Evolutionary conservation across 2,113 vertebrate genomes (phyloP), one percentile per base, ranked within the genome.

Genomic region (Rhineura floridana): DNA sequence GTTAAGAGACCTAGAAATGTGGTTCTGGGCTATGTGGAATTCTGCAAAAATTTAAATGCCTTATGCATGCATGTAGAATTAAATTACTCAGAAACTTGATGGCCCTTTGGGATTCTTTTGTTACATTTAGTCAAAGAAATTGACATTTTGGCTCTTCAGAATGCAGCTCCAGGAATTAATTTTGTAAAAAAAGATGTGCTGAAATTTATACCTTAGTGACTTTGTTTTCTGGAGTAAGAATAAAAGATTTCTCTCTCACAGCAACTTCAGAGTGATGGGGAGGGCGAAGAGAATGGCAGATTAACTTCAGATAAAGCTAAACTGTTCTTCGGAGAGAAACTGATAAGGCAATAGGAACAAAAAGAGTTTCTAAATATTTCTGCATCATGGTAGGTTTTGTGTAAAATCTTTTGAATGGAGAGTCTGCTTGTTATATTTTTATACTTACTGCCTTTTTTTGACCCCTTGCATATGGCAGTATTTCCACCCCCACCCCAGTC

Each of bases 121-220:
- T 42, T 50, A 13, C 23, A 84, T 39, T 42, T 33, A 73, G 46
- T 10, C 8, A n/a, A 67, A 76, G 84, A 23, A 6, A 36, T 77
- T 36, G 25, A 5, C 30, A 36, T 86, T 46, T 63, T 46, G 42
- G 15, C 3, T 69, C 39, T 89, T 52, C n/a, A 6, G 80, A 79
- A 44, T 70, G 17, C 50, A 79, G 33, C 23, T 33, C 52, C 19
- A n/a, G 62, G 78, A 78, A 72, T 81, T 42, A 33, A 55, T 72
- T 73, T 39, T 15, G 13, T 52, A 33, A 15, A 8, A 44, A 67
- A 73, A 33, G n/a, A 72, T 21, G 23, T 78, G 8, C 69, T 91
- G 62, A 84, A 91, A 80, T 88, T 82, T 90, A 88, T 76, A 77
- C 46, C 63, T 55, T 89, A 36, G 42, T 63, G 55, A 39, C 78